A percentile compares a stretch with the other conserved stretches of the same genome.
phyloP scores from a whole-genome alignment of 2,797 vertebrate genomes.

The Acanthopagrus latus region DNA sequence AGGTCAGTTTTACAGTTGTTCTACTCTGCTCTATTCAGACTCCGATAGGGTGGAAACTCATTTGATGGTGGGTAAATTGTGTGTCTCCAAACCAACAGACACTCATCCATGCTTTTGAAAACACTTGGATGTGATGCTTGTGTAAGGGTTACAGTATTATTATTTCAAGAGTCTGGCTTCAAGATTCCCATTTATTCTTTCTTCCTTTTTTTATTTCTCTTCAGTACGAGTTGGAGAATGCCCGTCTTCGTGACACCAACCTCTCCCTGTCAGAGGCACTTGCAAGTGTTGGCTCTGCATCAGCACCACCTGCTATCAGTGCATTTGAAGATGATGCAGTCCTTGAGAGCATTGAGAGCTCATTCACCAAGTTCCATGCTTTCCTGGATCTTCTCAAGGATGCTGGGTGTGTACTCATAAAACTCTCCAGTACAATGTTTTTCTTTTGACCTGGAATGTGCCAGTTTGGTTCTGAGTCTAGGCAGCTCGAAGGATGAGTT shows the following conservation, averaged over 20 bases:
- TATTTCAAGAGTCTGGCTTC: not conserved
- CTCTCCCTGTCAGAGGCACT: constrained; percentile 89
- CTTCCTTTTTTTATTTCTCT: constrained; percentile 6
- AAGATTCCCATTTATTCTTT: not conserved
- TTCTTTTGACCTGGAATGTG: not conserved
- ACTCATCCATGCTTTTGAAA: not conserved
- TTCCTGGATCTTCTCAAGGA: constrained; percentile 97
- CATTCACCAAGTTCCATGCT: constrained; percentile 96
- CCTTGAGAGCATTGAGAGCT: constrained; percentile 94
- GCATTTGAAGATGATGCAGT: constrained; percentile 93
- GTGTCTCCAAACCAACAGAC: not conserved
- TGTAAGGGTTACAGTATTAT: not conserved
- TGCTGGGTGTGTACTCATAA: constrained; percentile 88
- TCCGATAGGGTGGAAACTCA: not conserved
- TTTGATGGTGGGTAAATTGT: not conserved
- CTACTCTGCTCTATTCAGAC: not conserved
- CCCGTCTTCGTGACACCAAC: constrained; percentile 88
- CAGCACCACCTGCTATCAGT: constrained; percentile 72
- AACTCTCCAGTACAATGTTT: not conserved
- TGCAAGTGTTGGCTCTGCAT: constrained; percentile 72
- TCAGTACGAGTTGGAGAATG: constrained; percentile 92
- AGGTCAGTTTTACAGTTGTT: not conserved
- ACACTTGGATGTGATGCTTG: not conserved
- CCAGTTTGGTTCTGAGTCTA: not conserved
- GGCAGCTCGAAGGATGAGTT: not conserved